Percentiles rank a stretch among this genome's conserved stretches.
phyloP scores from a whole-genome alignment of 2,113 vertebrate genomes.

The Trematocara macrostoma region DNA sequence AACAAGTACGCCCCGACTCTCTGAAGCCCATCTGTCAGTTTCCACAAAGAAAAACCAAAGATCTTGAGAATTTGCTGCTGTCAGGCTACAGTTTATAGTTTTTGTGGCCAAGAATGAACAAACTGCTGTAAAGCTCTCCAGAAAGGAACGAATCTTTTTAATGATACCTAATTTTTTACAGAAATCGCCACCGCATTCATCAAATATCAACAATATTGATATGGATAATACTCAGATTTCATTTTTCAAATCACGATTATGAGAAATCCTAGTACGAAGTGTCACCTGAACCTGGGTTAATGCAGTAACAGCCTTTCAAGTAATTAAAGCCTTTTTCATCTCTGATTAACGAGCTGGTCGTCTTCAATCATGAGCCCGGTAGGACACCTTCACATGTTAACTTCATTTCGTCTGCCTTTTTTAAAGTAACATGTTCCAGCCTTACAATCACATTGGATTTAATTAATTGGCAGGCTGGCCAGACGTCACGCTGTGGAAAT shows the following conservation, averaged over 20 bases:
- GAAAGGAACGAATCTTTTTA: rapidly evolving
- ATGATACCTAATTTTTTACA: not conserved
- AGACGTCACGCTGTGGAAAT: not conserved
- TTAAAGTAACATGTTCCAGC: not conserved
- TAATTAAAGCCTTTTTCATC: not conserved
- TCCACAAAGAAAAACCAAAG: not conserved
- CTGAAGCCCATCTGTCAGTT: not conserved
- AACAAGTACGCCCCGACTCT: not conserved
- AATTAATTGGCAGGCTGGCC: not conserved
- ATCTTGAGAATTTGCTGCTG: not conserved
- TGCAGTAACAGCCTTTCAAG: not conserved
- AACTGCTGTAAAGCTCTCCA: not conserved
- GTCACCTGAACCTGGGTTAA: not conserved
- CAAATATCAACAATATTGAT: not conserved
- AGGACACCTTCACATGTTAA: not conserved
- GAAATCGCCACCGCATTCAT: not conserved
- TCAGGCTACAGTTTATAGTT: not conserved
- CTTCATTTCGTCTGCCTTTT: rapidly evolving
- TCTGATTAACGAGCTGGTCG: not conserved
- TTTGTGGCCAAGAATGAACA: not conserved
- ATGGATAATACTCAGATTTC: rapidly evolving
- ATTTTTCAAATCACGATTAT: not conserved
- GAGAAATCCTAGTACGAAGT: not conserved
- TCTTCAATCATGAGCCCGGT: rapidly evolving
- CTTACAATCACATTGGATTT: not conserved